Evolutionary conservation across 2,113 vertebrate genomes (phyloP), one percentile per base, ranked within the genome.

Genomic region (Ascaphus truei): DNA sequence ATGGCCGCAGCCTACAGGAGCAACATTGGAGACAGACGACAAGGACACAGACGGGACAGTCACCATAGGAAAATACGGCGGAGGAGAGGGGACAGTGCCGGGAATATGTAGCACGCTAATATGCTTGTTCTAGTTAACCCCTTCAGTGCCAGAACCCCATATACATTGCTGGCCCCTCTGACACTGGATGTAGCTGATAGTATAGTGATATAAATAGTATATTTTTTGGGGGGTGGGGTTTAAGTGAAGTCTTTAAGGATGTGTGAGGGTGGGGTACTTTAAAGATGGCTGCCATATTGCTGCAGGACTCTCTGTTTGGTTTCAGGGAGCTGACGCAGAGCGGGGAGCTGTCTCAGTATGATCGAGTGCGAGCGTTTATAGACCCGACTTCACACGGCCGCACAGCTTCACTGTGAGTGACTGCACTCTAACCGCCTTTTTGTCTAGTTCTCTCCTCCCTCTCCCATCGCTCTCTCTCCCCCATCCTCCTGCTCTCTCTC

Each of bases 351-450:
- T 81, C 76, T 26, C 84, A 89, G 15, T 92, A 84, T 61, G 78
- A 91, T 76, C 72, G 88, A 50, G 74, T 68, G 20, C 83, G 83
- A 45, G 77, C 85, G 47, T 92, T 92, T 36, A 77, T 91, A 51
- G 89, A 92, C 79, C 74, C 68, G 72, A 88, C 63, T 91, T 89
- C 73, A 80, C 80, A 27, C 69, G 72, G 30, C 77, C 80, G 15
- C 79, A 89, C 74, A 77, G 73, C 39, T 91, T 92, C 72, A 92
- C 91, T 50, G 91, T 92, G 65, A 86, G 89, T 80, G n/a, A n/a
- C n/a, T n/a, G n/a, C n/a, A n/a, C n/a, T n/a, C n/a, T n/a, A n/a
- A n/a, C n/a, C n/a, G n/a, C n/a, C n/a, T n/a, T n/a, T n/a, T n/a
- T n/a, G n/a, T n/a, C n/a, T n/a, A n/a, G n/a, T n/a, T n/a, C n/a